Base-by-base conservation (phyloP, 1,140 invertebrate species). In the Planococcus citri region DNA sequence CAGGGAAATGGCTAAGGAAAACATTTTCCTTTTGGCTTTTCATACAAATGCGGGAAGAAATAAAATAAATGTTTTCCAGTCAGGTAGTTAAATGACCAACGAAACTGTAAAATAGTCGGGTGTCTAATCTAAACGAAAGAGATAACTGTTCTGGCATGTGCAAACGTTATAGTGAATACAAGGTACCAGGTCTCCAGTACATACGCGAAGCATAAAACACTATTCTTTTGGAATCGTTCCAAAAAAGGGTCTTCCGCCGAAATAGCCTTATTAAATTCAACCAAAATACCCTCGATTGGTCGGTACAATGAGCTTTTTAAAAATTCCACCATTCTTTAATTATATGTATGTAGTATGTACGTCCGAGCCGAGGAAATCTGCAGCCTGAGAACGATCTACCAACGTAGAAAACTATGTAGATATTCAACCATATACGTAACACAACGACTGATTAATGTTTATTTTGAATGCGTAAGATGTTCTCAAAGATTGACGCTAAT, bases 31-130 rank as follows among this genome's bases (percentile, higher is more conserved):
- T 51, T 51, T 4, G 41, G 6, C 17, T 51, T 51, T 51, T 51
- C 41, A 51, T n/a, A 51, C 17, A 51, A 51, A 51, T 20, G 41
- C 6, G 41, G 41, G 17, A 51, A 51, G 41, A 51, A 51, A 51
- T 51, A 51, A 51, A 51, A 51, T 51, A 51, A 51, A 51, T 51
- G 41, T 51, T 51, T 51, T 51, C 41, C 41, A 51, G 41, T 51
- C 41, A 51, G 41, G 41, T 51, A 51, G 41, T 51, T 51, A 51
- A 51, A 51, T 51, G 41, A 51, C 41, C 41, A 51, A 51, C 41
- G 17, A 51, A 51, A 51, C 41, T 51, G 41, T n/a, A 51, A 51
- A 51, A 51, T 51, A 51, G 41, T 20, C 41, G 12, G 41, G 41
- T 51, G 41, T 51, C 41, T 51, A 51, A 51, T 51, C 41, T 51